These are phyloP conservation scores for Origma solitaria DNA, from an alignment of 2,113 vertebrate genomes.

Conservation along the genomic window DNA sequence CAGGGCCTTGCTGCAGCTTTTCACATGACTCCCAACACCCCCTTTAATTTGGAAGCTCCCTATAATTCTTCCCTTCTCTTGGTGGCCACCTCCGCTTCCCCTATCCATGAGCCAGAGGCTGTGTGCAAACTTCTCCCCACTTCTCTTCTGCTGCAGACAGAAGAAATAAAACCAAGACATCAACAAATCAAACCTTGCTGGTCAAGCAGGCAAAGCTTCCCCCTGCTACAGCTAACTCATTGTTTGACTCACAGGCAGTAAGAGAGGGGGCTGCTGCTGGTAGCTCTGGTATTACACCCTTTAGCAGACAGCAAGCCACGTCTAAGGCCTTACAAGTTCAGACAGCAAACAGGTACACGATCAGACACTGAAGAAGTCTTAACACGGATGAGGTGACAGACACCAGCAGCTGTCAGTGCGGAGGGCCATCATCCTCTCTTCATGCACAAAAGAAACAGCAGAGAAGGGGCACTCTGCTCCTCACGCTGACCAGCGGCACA, in stretches of 20 bases:
- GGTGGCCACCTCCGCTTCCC: neutral
- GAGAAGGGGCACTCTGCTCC: neutral
- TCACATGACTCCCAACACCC: neutral
- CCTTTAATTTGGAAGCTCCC: neutral
- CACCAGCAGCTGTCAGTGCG: neutral
- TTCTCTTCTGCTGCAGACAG: neutral
- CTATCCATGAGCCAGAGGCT: neutral
- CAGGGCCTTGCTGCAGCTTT: neutral
- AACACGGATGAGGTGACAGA: neutral
- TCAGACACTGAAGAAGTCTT: neutral
- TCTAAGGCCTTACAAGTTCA: neutral
- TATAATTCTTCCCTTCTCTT: neutral
- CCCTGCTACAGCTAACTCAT: neutral
- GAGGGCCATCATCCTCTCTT: neutral
- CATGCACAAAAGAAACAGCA: neutral
- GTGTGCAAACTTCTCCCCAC: neutral
- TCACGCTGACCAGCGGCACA: fast-evolving
- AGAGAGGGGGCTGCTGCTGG: neutral
- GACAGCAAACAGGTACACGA: neutral
- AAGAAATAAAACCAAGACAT: neutral
- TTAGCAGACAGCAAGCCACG: neutral
- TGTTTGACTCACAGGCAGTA: neutral
- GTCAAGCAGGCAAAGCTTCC: neutral
- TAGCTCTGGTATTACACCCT: neutral
- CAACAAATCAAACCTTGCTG: neutral